Conservation (phyloP, 1,140 invertebrate genomes). For the Drosophila truncata region DNA sequence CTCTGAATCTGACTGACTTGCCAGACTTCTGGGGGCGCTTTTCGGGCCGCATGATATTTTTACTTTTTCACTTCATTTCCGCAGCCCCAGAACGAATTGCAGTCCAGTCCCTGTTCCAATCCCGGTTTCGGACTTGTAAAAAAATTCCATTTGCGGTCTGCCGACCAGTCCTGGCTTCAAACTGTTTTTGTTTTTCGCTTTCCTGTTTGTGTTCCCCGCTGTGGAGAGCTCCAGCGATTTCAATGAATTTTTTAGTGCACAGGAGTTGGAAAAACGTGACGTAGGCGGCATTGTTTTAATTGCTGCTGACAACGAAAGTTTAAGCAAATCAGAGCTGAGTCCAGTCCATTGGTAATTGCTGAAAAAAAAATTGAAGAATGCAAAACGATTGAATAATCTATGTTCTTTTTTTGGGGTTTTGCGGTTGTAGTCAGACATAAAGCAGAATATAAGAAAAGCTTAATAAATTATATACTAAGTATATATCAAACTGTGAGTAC, state of each 20-base stretch:
- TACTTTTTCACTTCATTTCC: constrained; percentile 75
- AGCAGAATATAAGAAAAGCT: background rate
- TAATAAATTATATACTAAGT: background rate
- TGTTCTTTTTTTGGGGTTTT: constrained; percentile 19
- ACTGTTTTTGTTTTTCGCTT: constrained; percentile 33
- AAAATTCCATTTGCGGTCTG: constrained; percentile 37
- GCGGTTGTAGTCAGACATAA: constrained; percentile 21
- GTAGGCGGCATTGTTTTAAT: constrained; percentile 66
- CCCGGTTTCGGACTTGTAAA: constrained; percentile 21
- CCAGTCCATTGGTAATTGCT: background rate
- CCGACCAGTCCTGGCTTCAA: constrained; percentile 46
- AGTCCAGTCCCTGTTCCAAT: constrained; percentile 27
- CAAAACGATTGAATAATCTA: constrained; percentile 67
- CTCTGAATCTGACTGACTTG: constrained; percentile 50
- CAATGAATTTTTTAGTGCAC: constrained; percentile 66
- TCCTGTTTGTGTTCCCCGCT: constrained; percentile 39
- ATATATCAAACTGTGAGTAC: too few relatives aligned
- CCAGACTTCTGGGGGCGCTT: constrained; percentile 14
- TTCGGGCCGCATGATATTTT: constrained; percentile 61
- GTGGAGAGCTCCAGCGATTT: constrained; percentile 45
- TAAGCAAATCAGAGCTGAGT: constrained; percentile 68
- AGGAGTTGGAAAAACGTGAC: constrained; percentile 9
- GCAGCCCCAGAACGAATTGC: constrained; percentile 17
- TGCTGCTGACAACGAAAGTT: constrained; percentile 80
- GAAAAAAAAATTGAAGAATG: constrained; percentile 43